These are phyloP conservation scores for Octodonta nipae DNA, from an alignment of 2,888 invertebrate genomes.

Conservation along the genomic window DNA sequence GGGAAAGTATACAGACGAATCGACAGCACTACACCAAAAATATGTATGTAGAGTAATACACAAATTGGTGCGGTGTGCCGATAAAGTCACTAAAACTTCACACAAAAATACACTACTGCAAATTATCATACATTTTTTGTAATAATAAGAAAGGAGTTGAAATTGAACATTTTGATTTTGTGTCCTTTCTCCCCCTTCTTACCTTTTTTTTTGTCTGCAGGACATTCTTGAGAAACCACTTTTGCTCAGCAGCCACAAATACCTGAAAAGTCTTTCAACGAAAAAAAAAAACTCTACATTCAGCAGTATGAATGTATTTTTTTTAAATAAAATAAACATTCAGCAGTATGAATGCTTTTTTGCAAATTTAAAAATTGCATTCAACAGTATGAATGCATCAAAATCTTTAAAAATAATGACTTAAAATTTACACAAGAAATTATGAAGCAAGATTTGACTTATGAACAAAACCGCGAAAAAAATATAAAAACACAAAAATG, in stretches of 20 bases:
- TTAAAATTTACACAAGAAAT: no score
- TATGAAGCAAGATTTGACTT: no score
- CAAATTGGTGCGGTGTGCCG: conserved; percentile 6
- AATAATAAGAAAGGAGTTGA: not conserved
- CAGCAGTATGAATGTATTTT: conserved; percentile 7
- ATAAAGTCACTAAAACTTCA: no score
- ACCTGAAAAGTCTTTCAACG: not conserved
- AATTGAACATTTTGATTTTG: conserved; percentile 28
- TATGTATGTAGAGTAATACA: conserved; percentile 17
- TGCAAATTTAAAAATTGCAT: not conserved
- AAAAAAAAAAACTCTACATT: conserved; percentile 3
- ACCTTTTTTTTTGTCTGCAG: conserved; percentile 24
- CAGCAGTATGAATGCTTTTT: conserved; percentile 7
- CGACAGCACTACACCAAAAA: conserved; percentile 7
- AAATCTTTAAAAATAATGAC: not conserved
- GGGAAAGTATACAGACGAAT: conserved; percentile 3
- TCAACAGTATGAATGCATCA: conserved; percentile 11
- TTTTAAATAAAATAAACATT: conserved; percentile 4
- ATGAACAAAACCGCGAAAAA: conserved; percentile 3
- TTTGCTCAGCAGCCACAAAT: conserved; percentile 4
- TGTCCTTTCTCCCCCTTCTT: conserved; percentile 35
- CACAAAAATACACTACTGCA: no score
- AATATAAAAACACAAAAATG: conserved; percentile 5
- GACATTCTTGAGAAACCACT: conserved; percentile 11
- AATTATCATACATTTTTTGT: no score